Conservation (phyloP, 2,888 invertebrate species). For the Zhuqinia jingwanae region DNA sequence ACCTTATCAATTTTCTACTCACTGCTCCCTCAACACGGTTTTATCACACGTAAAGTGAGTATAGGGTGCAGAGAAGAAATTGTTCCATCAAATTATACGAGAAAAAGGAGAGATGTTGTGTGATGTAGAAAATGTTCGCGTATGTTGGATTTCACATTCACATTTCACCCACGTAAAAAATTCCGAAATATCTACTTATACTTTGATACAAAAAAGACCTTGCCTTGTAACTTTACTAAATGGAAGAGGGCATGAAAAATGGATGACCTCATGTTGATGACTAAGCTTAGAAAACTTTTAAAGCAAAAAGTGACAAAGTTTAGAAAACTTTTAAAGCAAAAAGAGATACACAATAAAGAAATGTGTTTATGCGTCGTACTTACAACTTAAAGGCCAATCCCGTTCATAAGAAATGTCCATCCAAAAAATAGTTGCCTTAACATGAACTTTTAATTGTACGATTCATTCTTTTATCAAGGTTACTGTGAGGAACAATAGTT, state of each 20-base stretch:
- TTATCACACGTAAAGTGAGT: neutral
- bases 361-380: too few relatives aligned
- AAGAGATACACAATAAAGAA: too few relatives aligned
- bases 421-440: too few relatives aligned
- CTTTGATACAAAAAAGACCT: too few relatives aligned
- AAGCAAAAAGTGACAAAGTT: too few relatives aligned
- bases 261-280: conserved; percentile 13
- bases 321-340: neutral
- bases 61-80: neutral
- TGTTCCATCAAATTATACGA: neutral
- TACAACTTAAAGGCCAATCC: too few relatives aligned
- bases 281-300: neutral
- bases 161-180: conserved; percentile 24
- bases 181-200: neutral
- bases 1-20: conserved; percentile 36
- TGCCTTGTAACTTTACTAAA: neutral
- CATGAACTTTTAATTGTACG: too few relatives aligned
- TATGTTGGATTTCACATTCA: neutral
- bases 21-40: neutral
- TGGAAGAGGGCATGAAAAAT: conserved; percentile 1
- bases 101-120: neutral
- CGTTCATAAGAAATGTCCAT: too few relatives aligned
- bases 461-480: too few relatives aligned
- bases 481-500: too few relatives aligned
- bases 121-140: neutral